phyloP scores from a whole-genome alignment of 2,888 invertebrate genomes.

The Stenotaenia linearis region DNA sequence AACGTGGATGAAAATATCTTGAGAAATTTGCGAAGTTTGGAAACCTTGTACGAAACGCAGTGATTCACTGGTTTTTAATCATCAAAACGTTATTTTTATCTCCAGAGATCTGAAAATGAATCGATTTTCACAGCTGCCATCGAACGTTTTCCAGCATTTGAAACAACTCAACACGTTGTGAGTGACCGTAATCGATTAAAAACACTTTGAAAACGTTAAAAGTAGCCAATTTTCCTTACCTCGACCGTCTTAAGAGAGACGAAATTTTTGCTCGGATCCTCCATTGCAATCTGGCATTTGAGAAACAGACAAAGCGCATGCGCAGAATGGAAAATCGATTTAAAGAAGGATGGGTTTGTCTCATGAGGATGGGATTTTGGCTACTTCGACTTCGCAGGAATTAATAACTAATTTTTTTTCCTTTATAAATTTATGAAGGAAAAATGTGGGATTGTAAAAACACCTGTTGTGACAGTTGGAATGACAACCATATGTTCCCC shows the following conservation, averaged over 20 bases:
- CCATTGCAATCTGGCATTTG: not conserved
- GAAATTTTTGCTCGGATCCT: not conserved
- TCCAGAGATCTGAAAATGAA: conserved; percentile 39
- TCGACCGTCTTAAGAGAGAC: not conserved
- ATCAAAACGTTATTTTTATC: not conserved
- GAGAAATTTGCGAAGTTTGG: conserved; percentile 37
- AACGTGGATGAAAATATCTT: conserved; percentile 53
- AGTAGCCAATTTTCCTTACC: not conserved
- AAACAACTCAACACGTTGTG: not conserved
- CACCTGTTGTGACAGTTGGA: too few relatives aligned
- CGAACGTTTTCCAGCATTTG: not conserved
- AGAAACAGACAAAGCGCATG: not conserved
- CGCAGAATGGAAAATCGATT: not conserved
- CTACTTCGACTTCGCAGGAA: too few relatives aligned
- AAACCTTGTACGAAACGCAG: conserved; percentile 38
- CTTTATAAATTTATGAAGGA: too few relatives aligned
- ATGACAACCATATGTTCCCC: too few relatives aligned
- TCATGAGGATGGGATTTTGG: too few relatives aligned
- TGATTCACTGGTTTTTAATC: not conserved
- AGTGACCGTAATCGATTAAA: not conserved
- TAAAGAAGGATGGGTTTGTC: not conserved
- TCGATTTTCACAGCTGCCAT: not conserved
- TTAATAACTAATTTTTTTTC: too few relatives aligned
- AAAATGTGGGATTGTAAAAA: too few relatives aligned
- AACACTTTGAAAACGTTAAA: too few relatives aligned